Evolutionary conservation across 2,888 invertebrate species (phyloP).

Genomic region (Drosophila fungiperda): DNA sequence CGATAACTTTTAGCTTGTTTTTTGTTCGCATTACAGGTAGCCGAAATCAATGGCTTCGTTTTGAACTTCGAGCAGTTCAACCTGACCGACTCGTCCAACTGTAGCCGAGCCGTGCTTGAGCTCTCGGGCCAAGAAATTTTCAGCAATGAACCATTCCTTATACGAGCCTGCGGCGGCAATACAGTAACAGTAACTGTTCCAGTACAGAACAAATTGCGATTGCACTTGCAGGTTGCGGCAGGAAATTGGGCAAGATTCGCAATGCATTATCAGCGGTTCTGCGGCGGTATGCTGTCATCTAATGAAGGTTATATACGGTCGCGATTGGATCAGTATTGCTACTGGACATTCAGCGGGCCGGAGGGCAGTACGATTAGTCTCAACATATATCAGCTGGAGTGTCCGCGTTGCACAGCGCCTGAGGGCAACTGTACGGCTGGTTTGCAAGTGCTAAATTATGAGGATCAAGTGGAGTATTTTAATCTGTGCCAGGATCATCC

Average conservation of each 20-base stretch:
- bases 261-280: constrained; percentile 59
- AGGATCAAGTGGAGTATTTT: constrained; percentile 51
- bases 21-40: constrained; percentile 80
- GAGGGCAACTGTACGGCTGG: constrained; percentile 58
- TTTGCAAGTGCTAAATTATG: constrained; percentile 46
- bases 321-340: constrained; percentile 53
- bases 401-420: constrained; percentile 51
- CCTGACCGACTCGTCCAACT: constrained; percentile 85
- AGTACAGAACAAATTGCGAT: constrained; percentile 88
- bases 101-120: constrained; percentile 88
- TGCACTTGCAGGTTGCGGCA: constrained; percentile 88
- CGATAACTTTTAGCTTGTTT: not conserved
- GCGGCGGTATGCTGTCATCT: constrained; percentile 60
- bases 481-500: constrained; percentile 62
- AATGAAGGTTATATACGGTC: constrained; percentile 70
- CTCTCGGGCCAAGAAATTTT: constrained; percentile 75
- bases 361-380: constrained; percentile 70
- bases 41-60: constrained; percentile 85
- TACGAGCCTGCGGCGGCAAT: constrained; percentile 87
- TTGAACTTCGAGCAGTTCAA: constrained; percentile 64
- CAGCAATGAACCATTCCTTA: constrained; percentile 85
- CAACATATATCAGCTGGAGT: constrained; percentile 74
- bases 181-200: constrained; percentile 83
- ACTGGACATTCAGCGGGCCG: constrained; percentile 23
- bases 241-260: constrained; percentile 78